Percentiles rank a stretch among this genome's conserved stretches.
Evolutionary conservation across 2,797 vertebrate species (phyloP).

Genomic region (Craterocephalus amniculus): DNA sequence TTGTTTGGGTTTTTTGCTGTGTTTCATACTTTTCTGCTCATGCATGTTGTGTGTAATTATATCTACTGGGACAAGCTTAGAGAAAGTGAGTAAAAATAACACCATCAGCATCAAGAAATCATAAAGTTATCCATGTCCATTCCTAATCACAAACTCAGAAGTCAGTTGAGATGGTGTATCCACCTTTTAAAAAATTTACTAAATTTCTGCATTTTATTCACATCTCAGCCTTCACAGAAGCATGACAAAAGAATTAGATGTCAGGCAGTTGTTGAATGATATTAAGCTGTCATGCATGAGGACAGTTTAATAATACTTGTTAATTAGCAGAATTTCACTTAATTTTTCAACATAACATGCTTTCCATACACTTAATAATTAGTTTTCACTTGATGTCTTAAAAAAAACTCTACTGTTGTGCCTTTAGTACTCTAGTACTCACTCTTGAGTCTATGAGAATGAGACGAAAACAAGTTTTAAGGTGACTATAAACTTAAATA

Average conservation of each 20-base stretch:
- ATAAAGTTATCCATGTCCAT: constrained; percentile 13
- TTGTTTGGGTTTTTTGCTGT: background rate
- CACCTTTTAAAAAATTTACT: too few relatives aligned
- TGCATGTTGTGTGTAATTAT: constrained; percentile 56
- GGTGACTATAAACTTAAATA: constrained; percentile 55
- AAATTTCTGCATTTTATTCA: constrained; percentile 24
- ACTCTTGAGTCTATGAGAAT: constrained; percentile 21
- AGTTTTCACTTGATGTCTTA: background rate
- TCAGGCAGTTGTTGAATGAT: background rate
- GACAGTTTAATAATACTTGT: background rate
- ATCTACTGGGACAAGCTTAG: constrained; percentile 28
- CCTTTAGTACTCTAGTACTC: constrained; percentile 8
- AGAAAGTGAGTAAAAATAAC: constrained; percentile 33
- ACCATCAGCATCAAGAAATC: constrained; percentile 36
- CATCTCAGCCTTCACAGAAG: background rate
- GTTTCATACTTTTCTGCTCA: constrained; percentile 27
- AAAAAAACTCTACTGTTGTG: constrained; percentile 15
- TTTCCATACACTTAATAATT: background rate
- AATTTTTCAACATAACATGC: too few relatives aligned
- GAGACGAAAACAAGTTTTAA: constrained; percentile 36
- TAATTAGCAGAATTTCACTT: too few relatives aligned
- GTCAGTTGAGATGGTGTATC: background rate
- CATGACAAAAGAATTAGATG: background rate
- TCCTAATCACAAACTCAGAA: background rate
- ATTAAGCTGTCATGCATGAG: too few relatives aligned